Percentiles rank a stretch among this genome's conserved stretches.
Evolutionary conservation across 2,797 vertebrate genomes (phyloP).

Genomic region (Diplodus puntazzo): DNA sequence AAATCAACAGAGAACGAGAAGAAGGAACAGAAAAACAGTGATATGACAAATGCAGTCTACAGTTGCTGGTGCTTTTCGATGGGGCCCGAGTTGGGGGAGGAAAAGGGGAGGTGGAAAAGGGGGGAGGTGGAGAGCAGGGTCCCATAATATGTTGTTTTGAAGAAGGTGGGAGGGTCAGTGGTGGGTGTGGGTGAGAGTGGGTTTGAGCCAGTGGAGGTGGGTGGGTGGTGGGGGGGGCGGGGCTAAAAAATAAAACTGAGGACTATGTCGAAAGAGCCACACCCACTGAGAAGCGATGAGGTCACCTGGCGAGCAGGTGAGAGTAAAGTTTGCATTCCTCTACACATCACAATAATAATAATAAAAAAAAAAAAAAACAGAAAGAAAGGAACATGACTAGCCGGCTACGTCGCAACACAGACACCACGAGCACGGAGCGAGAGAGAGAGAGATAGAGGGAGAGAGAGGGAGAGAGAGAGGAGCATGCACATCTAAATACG

Average conservation of each 20-base stretch:
- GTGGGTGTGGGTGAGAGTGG: slow-evolving; percentile 68
- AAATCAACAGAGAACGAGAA: slow-evolving; percentile 68
- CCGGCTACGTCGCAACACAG: slow-evolving; percentile 64
- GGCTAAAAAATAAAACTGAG: slow-evolving; percentile 48
- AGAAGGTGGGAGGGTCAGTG: slow-evolving; percentile 48
- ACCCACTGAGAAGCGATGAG: slow-evolving; percentile 83
- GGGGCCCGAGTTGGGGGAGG: slow-evolving; percentile 70
- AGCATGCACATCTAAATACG: slow-evolving; percentile 76
- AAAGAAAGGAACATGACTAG: slow-evolving; percentile 32
- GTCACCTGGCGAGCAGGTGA: slow-evolving; percentile 68
- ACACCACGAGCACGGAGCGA: slow-evolving; percentile 65
- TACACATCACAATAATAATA: slow-evolving; percentile 59
- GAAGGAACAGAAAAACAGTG: slow-evolving; percentile 84
- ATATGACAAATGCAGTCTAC: slow-evolving; percentile 89
- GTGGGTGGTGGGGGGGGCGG: slow-evolving; percentile 41
- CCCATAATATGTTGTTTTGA: slow-evolving; percentile 53
- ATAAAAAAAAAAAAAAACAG: slow-evolving; percentile 19
- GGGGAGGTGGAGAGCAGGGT: slow-evolving; percentile 24
- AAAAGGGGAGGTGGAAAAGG: slow-evolving; percentile 23
- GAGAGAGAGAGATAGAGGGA: slow-evolving; percentile 33
- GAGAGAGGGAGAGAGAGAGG: slow-evolving; percentile 42
- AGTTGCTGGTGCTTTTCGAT: slow-evolving; percentile 87
- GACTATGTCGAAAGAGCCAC: slow-evolving; percentile 69
- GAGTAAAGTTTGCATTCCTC: slow-evolving; percentile 77
- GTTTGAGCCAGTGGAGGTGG: slow-evolving; percentile 54